Conservation (phyloP, 2,113 vertebrate species). For the Philantomba maxwellii region DNA sequence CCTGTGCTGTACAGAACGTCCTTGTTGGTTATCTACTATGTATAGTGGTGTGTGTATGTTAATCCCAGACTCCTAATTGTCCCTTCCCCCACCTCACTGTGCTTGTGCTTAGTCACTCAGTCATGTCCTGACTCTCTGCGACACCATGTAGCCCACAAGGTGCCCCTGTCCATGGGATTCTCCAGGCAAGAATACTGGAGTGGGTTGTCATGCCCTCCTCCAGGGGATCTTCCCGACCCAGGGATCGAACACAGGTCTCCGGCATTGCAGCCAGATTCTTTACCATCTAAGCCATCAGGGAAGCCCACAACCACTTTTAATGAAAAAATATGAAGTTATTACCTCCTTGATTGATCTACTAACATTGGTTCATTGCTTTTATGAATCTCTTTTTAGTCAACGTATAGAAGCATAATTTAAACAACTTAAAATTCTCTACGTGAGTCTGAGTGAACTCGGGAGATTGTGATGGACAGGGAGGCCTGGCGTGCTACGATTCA, state of each 20-base stretch:
- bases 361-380: not conserved
- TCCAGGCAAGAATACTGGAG: not conserved
- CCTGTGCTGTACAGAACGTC: not conserved
- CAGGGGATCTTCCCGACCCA: not conserved
- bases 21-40: not conserved
- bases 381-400: not conserved
- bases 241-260: not conserved
- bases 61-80: not conserved
- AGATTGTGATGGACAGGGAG: too few species aligned
- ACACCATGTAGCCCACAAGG: not conserved
- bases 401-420: not conserved
- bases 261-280: not conserved
- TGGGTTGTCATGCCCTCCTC: not conserved
- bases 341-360: not conserved
- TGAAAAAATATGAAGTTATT: not conserved
- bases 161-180: fast-evolving
- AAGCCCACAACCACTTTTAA: not conserved
- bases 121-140: not conserved
- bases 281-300: not conserved
- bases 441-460: too few species aligned
- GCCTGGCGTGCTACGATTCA: too few species aligned
- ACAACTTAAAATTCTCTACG: not conserved
- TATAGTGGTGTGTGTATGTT: not conserved
- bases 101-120: not conserved
- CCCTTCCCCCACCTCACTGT: not conserved